These are phyloP conservation scores for Gonioctena quinquepunctata DNA, from an alignment of 1,140 invertebrate species.

Conservation along the genomic window DNA sequence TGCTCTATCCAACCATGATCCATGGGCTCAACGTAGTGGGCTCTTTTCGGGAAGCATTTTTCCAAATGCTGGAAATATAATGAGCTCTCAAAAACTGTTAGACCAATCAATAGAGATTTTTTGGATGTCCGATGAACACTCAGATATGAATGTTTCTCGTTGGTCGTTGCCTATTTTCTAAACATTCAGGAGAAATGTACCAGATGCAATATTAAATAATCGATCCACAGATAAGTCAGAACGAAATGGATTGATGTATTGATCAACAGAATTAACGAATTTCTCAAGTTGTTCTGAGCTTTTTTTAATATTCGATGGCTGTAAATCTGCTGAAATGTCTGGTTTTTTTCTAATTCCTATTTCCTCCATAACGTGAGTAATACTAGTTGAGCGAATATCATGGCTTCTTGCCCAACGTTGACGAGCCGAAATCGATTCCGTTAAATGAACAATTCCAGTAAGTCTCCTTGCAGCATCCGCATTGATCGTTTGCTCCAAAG, in stretches of 20 bases:
- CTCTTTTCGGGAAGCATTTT: no score
- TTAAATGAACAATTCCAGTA: conserved; percentile 36
- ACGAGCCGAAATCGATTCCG: conserved; percentile 30
- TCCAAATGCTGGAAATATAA: no score
- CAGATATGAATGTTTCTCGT: conserved; percentile 20
- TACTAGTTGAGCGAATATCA: conserved; percentile 23
- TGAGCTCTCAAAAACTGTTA: no score
- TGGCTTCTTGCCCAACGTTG: conserved; percentile 27
- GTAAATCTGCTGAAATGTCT: not conserved
- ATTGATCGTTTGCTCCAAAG: no score
- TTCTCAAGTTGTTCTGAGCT: conserved; percentile 20
- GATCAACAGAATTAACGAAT: conserved; percentile 23
- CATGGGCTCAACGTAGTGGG: no score
- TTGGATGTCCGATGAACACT: conserved; percentile 14
- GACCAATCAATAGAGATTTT: no score
- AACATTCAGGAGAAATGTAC: conserved; percentile 32
- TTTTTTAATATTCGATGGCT: conserved; percentile 26
- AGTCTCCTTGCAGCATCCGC: conserved; percentile 44
- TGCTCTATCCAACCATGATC: no score
- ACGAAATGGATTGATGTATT: conserved; percentile 30
- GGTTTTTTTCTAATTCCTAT: not conserved
- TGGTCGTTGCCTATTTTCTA: conserved; percentile 23
- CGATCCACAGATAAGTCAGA: conserved; percentile 7
- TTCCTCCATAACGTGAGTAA: conserved; percentile 18
- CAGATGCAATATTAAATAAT: conserved; percentile 34